Conservation (phyloP, 2,888 invertebrate species). For the Eupithecia vulgata region DNA sequence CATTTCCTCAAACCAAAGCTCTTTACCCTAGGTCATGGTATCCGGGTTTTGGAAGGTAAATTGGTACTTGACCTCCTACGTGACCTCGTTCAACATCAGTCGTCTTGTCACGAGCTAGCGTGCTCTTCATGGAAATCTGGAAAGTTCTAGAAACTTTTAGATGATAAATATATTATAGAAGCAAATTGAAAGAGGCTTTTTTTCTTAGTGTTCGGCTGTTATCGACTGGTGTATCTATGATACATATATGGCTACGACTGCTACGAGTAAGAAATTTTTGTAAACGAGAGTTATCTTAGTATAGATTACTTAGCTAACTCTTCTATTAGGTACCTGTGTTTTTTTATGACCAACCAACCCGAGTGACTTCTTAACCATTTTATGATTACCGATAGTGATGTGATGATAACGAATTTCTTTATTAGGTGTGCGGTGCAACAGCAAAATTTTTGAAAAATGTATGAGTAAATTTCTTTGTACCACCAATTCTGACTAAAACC, state of each 20-base stretch:
- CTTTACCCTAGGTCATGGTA: conserved; percentile 9
- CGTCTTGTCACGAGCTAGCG: conserved; percentile 7
- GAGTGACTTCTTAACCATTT: neutral
- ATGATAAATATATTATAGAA: neutral
- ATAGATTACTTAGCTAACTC: too few relatives aligned
- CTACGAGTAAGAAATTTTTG: neutral
- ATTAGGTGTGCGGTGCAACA: too few relatives aligned
- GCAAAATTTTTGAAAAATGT: too few relatives aligned
- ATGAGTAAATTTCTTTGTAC: too few relatives aligned
- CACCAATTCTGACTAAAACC: too few relatives aligned
- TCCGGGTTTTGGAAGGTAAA: conserved; percentile 1
- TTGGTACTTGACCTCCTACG: conserved; percentile 7
- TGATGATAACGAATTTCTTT: neutral
- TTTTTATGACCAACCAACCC: neutral
- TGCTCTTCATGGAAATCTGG: conserved; percentile 19
- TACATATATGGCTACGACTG: too few relatives aligned
- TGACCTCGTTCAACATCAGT: conserved; percentile 4
- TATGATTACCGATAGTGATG: neutral
- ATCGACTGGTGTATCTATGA: neutral
- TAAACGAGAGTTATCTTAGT: neutral
- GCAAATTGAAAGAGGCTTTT: neutral
- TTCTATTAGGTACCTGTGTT: too few relatives aligned
- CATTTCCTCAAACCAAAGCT: conserved; percentile 4
- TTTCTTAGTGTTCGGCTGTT: neutral
- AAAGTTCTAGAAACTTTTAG: neutral